Base-by-base conservation (phyloP, 2,797 vertebrate genomes). In the Gouania willdenowi region DNA sequence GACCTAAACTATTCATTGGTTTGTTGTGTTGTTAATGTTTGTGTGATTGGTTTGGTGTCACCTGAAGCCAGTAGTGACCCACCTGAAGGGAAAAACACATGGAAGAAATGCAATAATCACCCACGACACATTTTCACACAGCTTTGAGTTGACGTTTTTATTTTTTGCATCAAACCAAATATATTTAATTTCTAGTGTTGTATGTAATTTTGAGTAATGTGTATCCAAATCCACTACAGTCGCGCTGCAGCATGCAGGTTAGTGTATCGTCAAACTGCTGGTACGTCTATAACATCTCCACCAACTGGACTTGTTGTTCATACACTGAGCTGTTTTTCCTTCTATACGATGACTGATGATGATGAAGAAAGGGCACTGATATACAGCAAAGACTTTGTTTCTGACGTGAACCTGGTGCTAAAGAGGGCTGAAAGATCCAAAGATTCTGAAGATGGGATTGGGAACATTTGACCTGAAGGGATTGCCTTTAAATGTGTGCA, bases 161-260 rank as follows among this genome's bases (percentile, higher is more conserved):
- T n/a, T n/a, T 26, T 69, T 66, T 69, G 32, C 55, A 60, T 49
- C 48, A 75, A 78, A 88, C 82, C 86, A 90, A 87, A 87, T 77
- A 79, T 83, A 74, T 83, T 85, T 85, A 74, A 80, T 48, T 81
- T 83, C 21, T 75, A 66, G 53, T 73, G 29, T 63, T 20, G 63
- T 59, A 67, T 64, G 48, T 82, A n/a, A 78, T 86, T 77, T 81
- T 75, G 70, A 47, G 41, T 28, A 32, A 50, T 26, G 31, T 35
- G 5, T 21, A 41, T 60, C 34, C 46, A 60, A 62, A 67, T 52
- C 19, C 4, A 18, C 13, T 19, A 13, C 41, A 31, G 14, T 5
- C 11, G 45, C 45, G 18, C 19, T 41, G 32, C 42, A 4, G 23
- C 22, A n/a, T 30, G 14, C 26, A 27, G 39, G 47, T 50, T 20